These are phyloP conservation scores for Nomada ferruginata DNA, from an alignment of 2,888 invertebrate genomes.

Conservation along the genomic window DNA sequence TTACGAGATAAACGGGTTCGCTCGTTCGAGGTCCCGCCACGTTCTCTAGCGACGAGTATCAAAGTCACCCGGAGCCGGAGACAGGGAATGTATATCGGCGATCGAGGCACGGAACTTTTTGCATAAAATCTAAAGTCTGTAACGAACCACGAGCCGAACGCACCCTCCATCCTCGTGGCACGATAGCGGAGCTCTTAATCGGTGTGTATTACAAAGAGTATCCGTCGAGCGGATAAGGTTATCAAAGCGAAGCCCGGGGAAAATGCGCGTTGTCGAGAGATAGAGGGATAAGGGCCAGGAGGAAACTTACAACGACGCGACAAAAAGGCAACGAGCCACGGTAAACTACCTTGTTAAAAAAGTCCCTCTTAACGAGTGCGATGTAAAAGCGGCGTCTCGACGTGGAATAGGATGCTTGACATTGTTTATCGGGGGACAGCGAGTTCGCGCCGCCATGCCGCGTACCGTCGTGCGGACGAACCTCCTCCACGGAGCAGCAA, in stretches of 20 bases:
- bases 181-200: conserved; percentile 53
- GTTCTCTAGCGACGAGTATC: not conserved
- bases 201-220: conserved; percentile 54
- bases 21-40: not conserved
- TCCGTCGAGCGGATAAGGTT: conserved; percentile 55
- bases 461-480: conserved; percentile 26
- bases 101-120: not conserved
- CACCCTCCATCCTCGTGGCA: not conserved
- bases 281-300: not conserved
- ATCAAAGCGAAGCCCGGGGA: conserved; percentile 50
- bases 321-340: conserved; percentile 61
- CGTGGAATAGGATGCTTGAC: conserved; percentile 67
- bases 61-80: not conserved
- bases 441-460: conserved; percentile 39
- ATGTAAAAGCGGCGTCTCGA: conserved; percentile 63
- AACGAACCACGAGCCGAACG: conserved; percentile 32
- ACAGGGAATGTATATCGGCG: not conserved
- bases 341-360: conserved; percentile 62
- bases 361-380: conserved; percentile 68
- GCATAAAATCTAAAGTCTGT: conserved; percentile 45
- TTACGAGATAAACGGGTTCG: conserved; percentile 44
- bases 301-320: conserved; percentile 53
- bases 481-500: conserved; percentile 48
- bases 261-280: conserved; percentile 25
- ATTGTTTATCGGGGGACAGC: conserved; percentile 69